Conservation (phyloP, 2,113 vertebrate genomes). For the Barnardius zonarius region DNA sequence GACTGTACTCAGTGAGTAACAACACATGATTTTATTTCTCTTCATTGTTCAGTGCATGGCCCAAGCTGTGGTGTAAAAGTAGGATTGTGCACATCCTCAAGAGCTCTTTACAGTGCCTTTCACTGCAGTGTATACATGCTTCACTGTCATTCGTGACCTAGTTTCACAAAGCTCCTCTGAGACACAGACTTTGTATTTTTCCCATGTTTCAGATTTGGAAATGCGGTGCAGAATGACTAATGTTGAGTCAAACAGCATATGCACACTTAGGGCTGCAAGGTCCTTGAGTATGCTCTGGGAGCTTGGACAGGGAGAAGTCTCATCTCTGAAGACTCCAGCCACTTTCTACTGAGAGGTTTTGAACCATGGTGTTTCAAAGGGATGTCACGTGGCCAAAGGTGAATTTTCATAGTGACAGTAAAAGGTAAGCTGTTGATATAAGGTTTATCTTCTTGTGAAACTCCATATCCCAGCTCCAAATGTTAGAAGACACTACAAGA, state of each 20-base stretch:
- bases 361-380: background rate
- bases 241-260: background rate
- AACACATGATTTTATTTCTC: background rate
- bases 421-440: background rate
- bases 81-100: background rate
- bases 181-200: background rate
- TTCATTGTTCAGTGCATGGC: background rate
- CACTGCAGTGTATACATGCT: background rate
- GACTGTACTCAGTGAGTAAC: background rate
- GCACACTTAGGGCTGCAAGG: background rate
- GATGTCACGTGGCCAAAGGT: background rate
- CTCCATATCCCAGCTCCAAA: background rate
- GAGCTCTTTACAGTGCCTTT: background rate
- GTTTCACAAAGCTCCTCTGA: background rate
- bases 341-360: background rate
- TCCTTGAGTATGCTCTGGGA: background rate
- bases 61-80: background rate
- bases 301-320: background rate
- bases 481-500: background rate
- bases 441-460: background rate
- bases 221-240: background rate
- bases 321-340: background rate
- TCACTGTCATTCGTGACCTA: background rate
- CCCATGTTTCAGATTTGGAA: background rate
- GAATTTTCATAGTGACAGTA: background rate